These are phyloP conservation scores for Aurelia sp. DNA, from an alignment of 30 jellyfish, hydroid and myxozoan species.

Conservation along the genomic window DNA sequence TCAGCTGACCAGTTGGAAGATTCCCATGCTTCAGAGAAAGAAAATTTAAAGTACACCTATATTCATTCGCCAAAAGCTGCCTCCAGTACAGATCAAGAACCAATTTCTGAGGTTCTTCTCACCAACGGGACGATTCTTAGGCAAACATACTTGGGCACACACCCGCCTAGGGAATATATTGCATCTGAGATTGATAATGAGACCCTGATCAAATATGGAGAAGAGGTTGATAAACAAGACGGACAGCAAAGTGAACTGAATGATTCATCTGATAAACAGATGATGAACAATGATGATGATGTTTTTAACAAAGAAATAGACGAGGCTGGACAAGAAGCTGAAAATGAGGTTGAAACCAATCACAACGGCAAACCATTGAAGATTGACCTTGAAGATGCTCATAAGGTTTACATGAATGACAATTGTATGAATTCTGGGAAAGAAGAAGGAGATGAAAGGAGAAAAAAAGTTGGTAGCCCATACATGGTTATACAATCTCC, in stretches of 20 bases:
- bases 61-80: slow-evolving; percentile 22
- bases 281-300: neutral
- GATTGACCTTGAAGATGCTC: too few species aligned
- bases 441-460: neutral
- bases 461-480: slow-evolving; percentile 57
- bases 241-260: slow-evolving; percentile 1
- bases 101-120: slow-evolving; percentile 82
- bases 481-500: slow-evolving; percentile 55
- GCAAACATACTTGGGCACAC: slow-evolving; percentile 83
- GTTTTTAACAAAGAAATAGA: neutral
- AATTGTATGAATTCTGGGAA: neutral
- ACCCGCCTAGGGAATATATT: slow-evolving; percentile 66
- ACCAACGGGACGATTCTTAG: slow-evolving; percentile 83
- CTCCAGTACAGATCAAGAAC: slow-evolving; percentile 15
- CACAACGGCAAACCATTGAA: too few species aligned
- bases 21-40: neutral
- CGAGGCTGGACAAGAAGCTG: slow-evolving; percentile 4
- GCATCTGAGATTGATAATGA: slow-evolving; percentile 23
- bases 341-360: neutral
- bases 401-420: too few species aligned
- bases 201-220: neutral
- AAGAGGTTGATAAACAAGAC: slow-evolving; percentile 9
- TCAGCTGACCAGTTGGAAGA: slow-evolving; percentile 8
- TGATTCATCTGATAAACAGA: neutral
- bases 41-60: slow-evolving; percentile 20